Percentiles rank a stretch among this genome's conserved stretches.
Evolutionary conservation across 1,140 invertebrate species (phyloP).

Genomic region (Ooceraea biroi): DNA sequence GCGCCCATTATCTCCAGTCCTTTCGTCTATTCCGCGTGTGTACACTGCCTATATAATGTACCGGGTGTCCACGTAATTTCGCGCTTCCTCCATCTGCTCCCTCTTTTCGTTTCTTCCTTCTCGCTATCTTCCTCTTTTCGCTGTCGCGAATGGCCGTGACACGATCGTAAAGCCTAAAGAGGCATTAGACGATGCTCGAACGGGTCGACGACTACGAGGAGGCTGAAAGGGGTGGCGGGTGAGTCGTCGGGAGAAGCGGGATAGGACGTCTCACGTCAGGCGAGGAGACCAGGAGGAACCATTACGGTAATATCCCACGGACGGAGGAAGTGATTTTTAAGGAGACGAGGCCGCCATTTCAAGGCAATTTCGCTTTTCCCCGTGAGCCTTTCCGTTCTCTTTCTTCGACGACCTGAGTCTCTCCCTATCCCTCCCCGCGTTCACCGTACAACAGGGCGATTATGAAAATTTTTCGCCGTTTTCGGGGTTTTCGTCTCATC

Average conservation of each 20-base stretch:
- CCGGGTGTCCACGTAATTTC: constrained; percentile 72
- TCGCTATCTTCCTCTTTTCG: neutral
- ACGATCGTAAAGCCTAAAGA: constrained; percentile 53
- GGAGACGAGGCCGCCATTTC: constrained; percentile 73
- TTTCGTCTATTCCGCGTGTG: constrained; percentile 64
- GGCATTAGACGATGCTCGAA: constrained; percentile 39
- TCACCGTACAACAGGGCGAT: constrained; percentile 68
- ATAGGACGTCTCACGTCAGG: constrained; percentile 42
- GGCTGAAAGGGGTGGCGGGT: neutral
- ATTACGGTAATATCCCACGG: constrained; percentile 76
- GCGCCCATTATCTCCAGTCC: constrained; percentile 80
- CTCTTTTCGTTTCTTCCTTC: constrained; percentile 2
- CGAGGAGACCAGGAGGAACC: constrained; percentile 61
- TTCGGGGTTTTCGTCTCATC: constrained; percentile 67
- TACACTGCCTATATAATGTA: constrained; percentile 63
- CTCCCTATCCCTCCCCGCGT: neutral
- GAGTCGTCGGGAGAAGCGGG: neutral
- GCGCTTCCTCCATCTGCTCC: constrained; percentile 3
- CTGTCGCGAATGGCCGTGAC: constrained; percentile 43
- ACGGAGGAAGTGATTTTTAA: constrained; percentile 79
- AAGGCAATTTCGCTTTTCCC: constrained; percentile 72
- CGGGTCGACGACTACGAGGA: constrained; percentile 19
- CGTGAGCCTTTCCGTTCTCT: constrained; percentile 64
- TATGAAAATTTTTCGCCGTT: constrained; percentile 77
- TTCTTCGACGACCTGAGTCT: constrained; percentile 30